Evolutionary conservation across 2,797 vertebrate genomes (phyloP), one percentile per base, ranked within the genome.

Genomic region (Miichthys miiuy): DNA sequence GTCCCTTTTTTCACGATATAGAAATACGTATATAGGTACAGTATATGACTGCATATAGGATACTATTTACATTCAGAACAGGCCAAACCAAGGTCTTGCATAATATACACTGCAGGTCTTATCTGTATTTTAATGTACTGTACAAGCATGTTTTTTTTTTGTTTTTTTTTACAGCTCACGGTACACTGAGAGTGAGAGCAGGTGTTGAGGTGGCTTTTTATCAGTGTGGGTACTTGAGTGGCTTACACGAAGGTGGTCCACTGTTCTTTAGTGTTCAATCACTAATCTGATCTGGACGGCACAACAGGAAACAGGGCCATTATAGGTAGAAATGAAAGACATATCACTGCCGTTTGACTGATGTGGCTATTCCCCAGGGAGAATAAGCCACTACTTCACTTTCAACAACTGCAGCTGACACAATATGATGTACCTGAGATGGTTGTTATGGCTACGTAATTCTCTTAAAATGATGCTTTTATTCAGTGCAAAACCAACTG

Each of bases 381-480:
- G 94, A 93, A 94, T 91, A 92, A 95, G 90, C 91, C 90, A 89
- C 93, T 94, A 91, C 89, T 92, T 94, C 88, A 91, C 88, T 94
- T 91, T 93, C 91, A 91, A 93, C 88, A 92, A 90, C 91, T 91
- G 84, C 76, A 63, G 89, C 89, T 91, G 88, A 93, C 92, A 93
- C 87, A 89, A 89, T 89, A 77, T 65, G 52, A 76, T 76, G 82
- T 84, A 83, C 83, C 85, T 86, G 74, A 82, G 88, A 89, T 83
- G 92, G 87, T 92, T 95, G 91, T 94, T 94, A 94, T 89, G 93
- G 87, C 88, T 89, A 92, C 89, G 84, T 93, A 92, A 94, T 94
- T 95, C 90, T 88, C 88, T 91, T 80, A 86, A 94, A 95, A 95
- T 92, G 72, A 90, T 81, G 87, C 88, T 89, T 93, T 91, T 88